phyloP scores from a whole-genome alignment of 2,797 vertebrate genomes.

The Sciurus vulgaris region DNA sequence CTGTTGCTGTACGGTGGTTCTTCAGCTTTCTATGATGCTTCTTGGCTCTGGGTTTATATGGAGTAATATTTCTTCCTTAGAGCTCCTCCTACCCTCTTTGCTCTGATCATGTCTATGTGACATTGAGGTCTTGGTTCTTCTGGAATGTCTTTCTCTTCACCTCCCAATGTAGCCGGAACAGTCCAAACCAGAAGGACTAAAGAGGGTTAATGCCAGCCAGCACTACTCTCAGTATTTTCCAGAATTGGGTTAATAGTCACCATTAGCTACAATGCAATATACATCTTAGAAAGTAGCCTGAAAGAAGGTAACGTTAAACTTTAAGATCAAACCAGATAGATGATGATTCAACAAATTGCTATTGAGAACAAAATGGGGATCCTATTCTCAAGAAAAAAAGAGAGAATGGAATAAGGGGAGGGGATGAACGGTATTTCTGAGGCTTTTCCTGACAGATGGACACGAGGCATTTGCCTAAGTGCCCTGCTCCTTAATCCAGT shows the following conservation, averaged over 20 bases:
- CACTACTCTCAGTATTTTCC: neutral
- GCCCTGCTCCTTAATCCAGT: neutral
- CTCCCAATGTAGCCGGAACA: neutral
- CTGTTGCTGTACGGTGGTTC: neutral
- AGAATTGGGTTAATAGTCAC: neutral
- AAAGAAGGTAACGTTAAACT: neutral
- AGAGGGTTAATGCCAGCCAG: neutral
- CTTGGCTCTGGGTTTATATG: neutral
- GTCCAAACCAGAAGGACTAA: neutral
- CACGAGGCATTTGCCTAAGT: neutral
- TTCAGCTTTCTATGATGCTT: neutral
- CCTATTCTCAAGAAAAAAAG: constrained; percentile 12
- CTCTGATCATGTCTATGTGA: neutral
- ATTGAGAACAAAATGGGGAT: neutral
- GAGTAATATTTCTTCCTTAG: neutral
- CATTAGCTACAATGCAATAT: constrained; percentile 9
- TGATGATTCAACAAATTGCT: constrained; percentile 15
- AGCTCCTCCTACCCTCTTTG: neutral
- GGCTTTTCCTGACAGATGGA: neutral
- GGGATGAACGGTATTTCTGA: neutral
- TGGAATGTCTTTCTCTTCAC: neutral
- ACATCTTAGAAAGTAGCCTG: too few species aligned
- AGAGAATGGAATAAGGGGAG: neutral
- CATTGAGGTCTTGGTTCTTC: neutral
- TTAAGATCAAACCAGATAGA: constrained; percentile 8